These are phyloP conservation scores for Sebastes iracundus DNA, from an alignment of 2,797 vertebrate species.

Conservation along the genomic window DNA sequence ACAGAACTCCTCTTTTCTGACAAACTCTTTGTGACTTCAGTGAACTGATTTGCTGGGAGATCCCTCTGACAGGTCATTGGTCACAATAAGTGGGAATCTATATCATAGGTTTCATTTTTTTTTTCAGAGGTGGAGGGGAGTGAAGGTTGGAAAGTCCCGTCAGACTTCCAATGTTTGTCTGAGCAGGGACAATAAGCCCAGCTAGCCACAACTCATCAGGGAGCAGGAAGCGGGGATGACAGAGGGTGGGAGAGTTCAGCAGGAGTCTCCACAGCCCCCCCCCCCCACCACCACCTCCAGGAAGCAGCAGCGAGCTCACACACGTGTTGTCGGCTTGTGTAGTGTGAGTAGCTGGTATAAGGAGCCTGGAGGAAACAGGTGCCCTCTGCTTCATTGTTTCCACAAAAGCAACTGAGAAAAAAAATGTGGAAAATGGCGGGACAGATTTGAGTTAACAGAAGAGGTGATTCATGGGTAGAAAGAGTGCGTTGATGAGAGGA, in stretches of 20 bases:
- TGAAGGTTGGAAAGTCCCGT: slow-evolving; percentile 71
- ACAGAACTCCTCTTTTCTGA: background rate
- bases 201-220: slow-evolving; percentile 62
- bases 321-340: slow-evolving; percentile 46
- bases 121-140: background rate
- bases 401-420: slow-evolving; percentile 41
- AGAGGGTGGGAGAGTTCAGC: slow-evolving; percentile 75
- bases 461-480: slow-evolving; percentile 62
- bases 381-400: slow-evolving; percentile 76
- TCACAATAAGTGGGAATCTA: background rate
- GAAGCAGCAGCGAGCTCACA: slow-evolving; percentile 49
- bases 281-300: slow-evolving; percentile 19
- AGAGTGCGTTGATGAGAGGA: slow-evolving; percentile 64
- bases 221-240: slow-evolving; percentile 71
- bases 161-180: slow-evolving; percentile 66
- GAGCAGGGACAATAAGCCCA: slow-evolving; percentile 55
- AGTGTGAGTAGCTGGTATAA: slow-evolving; percentile 12
- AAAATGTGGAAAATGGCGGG: slow-evolving; percentile 24
- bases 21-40: background rate
- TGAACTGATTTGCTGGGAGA: background rate
- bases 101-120: background rate
- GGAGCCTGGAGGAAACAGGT: slow-evolving; percentile 79
- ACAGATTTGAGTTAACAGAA: slow-evolving; percentile 18
- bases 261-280: slow-evolving; percentile 17
- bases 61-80: background rate